Evolutionary conservation across 2,113 vertebrate genomes (phyloP).

Genomic region (Aldabrachelys gigantea): DNA sequence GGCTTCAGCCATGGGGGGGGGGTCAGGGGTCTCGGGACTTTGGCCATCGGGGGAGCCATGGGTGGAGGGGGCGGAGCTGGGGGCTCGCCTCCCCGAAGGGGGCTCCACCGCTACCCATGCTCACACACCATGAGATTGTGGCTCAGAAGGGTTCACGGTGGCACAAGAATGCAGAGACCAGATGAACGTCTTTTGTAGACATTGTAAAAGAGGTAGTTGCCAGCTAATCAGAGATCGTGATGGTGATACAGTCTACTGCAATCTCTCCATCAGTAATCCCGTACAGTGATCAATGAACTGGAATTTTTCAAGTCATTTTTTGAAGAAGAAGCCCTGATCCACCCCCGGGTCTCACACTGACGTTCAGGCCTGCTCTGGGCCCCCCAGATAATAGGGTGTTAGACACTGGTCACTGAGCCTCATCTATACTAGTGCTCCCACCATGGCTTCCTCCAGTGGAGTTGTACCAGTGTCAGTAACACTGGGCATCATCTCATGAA

Average conservation of each 20-base stretch:
- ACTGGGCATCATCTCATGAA: background rate
- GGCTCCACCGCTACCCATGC: too few relatives aligned
- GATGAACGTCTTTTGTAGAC: background rate
- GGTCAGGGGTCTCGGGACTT: too few relatives aligned
- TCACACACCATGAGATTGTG: background rate
- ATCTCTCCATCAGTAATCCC: background rate
- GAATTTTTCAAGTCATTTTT: constrained; percentile 19
- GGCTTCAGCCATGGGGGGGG: too few relatives aligned
- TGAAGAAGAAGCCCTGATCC: background rate
- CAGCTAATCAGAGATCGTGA: background rate
- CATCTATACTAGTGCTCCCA: background rate
- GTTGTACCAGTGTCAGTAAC: background rate
- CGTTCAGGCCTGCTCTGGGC: background rate
- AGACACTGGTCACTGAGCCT: background rate
- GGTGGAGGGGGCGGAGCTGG: too few relatives aligned
- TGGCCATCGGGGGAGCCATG: too few relatives aligned
- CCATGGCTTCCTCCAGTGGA: background rate
- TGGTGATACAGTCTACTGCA: background rate
- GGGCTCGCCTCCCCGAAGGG: too few relatives aligned
- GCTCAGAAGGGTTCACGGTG: background rate
- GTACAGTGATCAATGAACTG: constrained; percentile 10
- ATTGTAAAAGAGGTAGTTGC: background rate
- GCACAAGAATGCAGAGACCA: background rate
- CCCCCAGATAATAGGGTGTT: background rate
- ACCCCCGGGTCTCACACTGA: background rate